Conservation (phyloP, 2,888 invertebrate species). For the Iselma pallidipennis region DNA sequence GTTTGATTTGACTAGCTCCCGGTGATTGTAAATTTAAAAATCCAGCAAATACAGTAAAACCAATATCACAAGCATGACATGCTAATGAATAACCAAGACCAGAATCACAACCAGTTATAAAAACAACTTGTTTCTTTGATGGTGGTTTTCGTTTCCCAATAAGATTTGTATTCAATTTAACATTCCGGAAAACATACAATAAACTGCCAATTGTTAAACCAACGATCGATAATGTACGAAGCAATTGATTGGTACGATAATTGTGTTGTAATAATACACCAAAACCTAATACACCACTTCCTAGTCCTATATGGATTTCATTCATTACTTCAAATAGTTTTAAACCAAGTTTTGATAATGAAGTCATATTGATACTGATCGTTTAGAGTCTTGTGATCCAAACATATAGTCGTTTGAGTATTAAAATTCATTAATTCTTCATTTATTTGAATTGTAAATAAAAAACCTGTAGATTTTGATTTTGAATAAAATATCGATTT, state of each 20-base stretch:
- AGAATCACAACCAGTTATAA: conserved; percentile 86
- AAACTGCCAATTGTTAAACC: conserved; percentile 44
- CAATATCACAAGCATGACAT: conserved; percentile 63
- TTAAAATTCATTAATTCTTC: background rate
- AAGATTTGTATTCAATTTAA: background rate
- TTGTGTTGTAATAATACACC: conserved; percentile 46
- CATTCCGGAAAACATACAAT: conserved; percentile 37
- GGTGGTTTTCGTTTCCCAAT: conserved; percentile 32
- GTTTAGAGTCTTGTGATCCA: too few species aligned
- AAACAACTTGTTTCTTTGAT: conserved; percentile 57
- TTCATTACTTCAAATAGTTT: conserved; percentile 48
- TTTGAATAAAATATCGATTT: background rate
- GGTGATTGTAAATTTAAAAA: conserved; percentile 65
- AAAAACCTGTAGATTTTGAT: background rate
- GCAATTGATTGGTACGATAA: conserved; percentile 40
- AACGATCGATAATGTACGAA: conserved; percentile 44
- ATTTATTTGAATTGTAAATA: background rate
- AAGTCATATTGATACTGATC: conserved; percentile 9
- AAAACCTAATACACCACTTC: conserved; percentile 50
- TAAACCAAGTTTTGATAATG: conserved; percentile 15
- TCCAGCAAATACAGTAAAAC: conserved; percentile 77
- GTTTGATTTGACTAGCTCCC: conserved; percentile 62
- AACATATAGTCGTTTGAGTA: background rate
- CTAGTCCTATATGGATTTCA: conserved; percentile 50
- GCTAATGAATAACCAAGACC: conserved; percentile 80